Base-by-base conservation (phyloP, 2,797 vertebrate species). In the Clarias fuscus region DNA sequence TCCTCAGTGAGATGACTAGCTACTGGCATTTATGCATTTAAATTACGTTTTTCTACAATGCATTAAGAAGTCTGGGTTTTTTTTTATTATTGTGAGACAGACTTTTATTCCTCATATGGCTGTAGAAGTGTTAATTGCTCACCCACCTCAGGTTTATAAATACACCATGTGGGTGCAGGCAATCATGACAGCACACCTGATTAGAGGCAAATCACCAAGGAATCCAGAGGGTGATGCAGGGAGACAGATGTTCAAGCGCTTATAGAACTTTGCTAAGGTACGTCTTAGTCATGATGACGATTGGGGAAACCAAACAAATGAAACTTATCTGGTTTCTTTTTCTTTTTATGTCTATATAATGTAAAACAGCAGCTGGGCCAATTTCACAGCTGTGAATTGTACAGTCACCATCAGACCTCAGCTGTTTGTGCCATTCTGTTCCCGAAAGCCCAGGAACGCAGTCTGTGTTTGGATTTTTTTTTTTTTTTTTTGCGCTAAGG, bases 311-410 rank as follows among this genome's bases (percentile, higher is more conserved):
- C 18, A 56, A 70, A 83, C 5, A 22, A 20, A 56, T 30, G 15
- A 67, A 82, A 82, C 62, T 8, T 48, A 27, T 37, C 10, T 18
- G 59, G n/a, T 40, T 27, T 61, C 59, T 40, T 62, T 22, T n/a
- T 79, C 72, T 84, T 43, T 17, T 6, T 58, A 48, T 77, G 58
- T 79, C 62, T 83, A 37, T 56, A 48, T 85, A 64, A 53, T 67
- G 24, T 67, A 53, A 70, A 65, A 85, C 85, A 94, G 90, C 94
- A 94, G 93, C 94, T 94, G 94, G 90, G 88, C 90, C 86, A 83
- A 81, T 86, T 80, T 89, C 90, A 93, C 94, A 94, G 94, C 93
- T 95, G 94, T 92, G 93, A 91, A 92, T 89, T 91, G 88, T 88
- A 91, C 90, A 71, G 76, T 91, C 91, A 93, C 91, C 88, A 88